These are phyloP conservation scores for Brevipalpus yothersi DNA, from an alignment of 1,140 invertebrate genomes.

Conservation along the genomic window DNA sequence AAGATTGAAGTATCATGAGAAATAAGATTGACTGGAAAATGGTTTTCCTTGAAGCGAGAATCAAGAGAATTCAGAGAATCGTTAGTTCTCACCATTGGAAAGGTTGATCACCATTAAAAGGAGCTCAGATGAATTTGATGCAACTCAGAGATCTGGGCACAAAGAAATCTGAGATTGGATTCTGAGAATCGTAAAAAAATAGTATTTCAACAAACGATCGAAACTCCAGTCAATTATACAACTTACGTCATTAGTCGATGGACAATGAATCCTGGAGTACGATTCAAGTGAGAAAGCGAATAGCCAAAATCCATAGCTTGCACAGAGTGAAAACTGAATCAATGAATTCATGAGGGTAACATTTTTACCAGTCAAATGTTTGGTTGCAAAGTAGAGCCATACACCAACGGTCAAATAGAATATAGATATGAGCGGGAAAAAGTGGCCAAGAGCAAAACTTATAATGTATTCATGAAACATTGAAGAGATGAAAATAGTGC, in stretches of 20 bases:
- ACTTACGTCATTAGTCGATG: not conserved
- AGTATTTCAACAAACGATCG: too few species aligned
- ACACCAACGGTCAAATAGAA: constrained; percentile 21
- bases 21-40: too few species aligned
- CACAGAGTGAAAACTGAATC: not conserved
- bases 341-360: not conserved
- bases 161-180: too few species aligned
- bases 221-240: not conserved
- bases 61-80: too few species aligned
- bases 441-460: constrained; percentile 21
- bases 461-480: constrained; percentile 26
- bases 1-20: too few species aligned
- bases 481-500: constrained; percentile 21
- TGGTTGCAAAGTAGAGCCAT: not conserved
- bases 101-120: too few species aligned
- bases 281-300: not conserved
- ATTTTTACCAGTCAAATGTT: not conserved
- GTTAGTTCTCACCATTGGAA: too few species aligned
- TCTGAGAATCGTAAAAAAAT: too few species aligned
- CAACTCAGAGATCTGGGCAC: too few species aligned
- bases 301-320: not conserved
- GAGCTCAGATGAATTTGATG: too few species aligned
- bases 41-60: too few species aligned
- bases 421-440: constrained; percentile 24
- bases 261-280: not conserved